Conservation (phyloP, 2,113 vertebrate genomes). For the Ochotona princeps region DNA sequence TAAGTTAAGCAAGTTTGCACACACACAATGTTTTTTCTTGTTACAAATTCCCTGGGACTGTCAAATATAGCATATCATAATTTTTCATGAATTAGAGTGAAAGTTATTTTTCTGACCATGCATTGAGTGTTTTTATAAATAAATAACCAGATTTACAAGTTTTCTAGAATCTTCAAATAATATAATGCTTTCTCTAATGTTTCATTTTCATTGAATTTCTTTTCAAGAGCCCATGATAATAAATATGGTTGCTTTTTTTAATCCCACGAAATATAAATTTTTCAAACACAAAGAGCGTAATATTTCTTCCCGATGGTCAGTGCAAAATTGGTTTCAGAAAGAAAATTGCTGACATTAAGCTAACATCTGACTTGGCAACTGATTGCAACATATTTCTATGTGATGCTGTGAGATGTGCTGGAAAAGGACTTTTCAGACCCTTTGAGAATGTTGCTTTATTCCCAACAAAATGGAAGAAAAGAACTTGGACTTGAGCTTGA, state of each 20-base stretch:
- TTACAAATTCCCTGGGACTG: neutral
- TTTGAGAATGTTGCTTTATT: neutral
- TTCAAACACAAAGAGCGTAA: neutral
- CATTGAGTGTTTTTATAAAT: neutral
- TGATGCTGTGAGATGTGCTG: neutral
- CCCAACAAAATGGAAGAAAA: neutral
- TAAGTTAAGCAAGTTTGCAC: neutral
- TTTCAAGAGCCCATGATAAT: neutral
- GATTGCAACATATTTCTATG: slow-evolving; percentile 38
- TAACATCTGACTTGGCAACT: slow-evolving; percentile 28
- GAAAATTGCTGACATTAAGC: slow-evolving; percentile 66
- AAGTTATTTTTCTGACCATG: neutral
- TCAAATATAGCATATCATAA: neutral
- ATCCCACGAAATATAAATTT: slow-evolving; percentile 34
- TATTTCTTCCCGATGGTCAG: slow-evolving; percentile 13
- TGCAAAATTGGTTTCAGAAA: slow-evolving; percentile 42
- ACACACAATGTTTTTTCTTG: neutral
- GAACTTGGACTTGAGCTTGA: neutral
- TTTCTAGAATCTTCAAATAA: neutral
- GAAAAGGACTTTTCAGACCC: neutral
- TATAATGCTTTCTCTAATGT: neutral
- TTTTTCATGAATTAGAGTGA: neutral
- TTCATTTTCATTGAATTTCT: slow-evolving; percentile 3
- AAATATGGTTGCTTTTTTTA: neutral
- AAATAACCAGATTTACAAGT: neutral